Conservation (phyloP, 1,140 invertebrate genomes). For the Lepeophtheirus salmonis region DNA sequence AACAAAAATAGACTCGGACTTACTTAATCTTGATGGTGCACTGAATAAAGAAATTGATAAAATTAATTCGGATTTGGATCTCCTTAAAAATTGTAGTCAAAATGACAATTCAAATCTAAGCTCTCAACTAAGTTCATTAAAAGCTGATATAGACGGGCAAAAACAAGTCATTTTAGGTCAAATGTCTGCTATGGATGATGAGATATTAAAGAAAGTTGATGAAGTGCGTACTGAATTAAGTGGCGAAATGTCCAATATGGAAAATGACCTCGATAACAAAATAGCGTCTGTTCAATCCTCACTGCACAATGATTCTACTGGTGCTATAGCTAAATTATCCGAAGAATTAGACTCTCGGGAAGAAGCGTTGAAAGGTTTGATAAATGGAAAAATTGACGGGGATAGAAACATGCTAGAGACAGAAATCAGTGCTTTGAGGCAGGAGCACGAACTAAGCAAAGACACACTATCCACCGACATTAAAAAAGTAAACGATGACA, state of each 20-base stretch:
- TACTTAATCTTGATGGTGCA: not conserved
- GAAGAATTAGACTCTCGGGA: not conserved
- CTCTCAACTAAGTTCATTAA: not conserved
- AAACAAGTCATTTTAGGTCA: not conserved
- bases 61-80: not conserved
- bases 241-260: not conserved
- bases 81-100: not conserved
- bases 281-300: not conserved
- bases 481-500: not conserved
- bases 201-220: not conserved
- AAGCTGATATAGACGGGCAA: not conserved
- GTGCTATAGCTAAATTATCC: not conserved
- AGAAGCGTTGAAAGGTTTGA: not conserved
- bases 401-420: not conserved
- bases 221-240: not conserved
- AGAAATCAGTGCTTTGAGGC: not conserved
- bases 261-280: not conserved
- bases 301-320: not conserved
- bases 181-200: not conserved
- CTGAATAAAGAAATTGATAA: not conserved
- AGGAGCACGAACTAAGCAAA: not conserved
- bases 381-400: not conserved
- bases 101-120: not conserved
- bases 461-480: not conserved
- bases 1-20: not conserved